Evolutionary conservation across 1,140 invertebrate genomes (phyloP), one percentile per base, ranked within the genome.

Genomic region (Megathymus violae): DNA sequence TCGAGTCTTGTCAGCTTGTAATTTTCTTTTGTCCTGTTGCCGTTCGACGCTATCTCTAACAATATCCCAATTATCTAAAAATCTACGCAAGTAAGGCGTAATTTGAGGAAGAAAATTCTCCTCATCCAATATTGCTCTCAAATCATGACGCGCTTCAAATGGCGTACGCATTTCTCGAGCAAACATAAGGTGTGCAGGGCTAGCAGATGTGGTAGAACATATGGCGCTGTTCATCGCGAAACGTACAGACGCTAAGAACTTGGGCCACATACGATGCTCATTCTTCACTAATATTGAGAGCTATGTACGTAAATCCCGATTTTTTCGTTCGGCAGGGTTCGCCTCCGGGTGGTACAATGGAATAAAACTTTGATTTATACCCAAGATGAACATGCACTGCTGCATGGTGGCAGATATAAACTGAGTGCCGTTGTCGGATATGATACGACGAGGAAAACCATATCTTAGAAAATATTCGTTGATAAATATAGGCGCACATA

Each of bases 161-260:
- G 67, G 77, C 4, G 76, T 69, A 9, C 74, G 41, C 38, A 81
- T 60, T 41, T 78, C 72, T n/a, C 77, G 43, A 7, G 58, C 74
- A 56, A 82, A 81, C 1, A 76, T 87, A 3, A 92, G 51, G 46
- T 83, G 82, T 9, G 90, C 88, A 0, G 91, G 85, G 11, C 75
- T 67, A 2, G 17, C 62, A 0, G 71, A 72, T 3, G 68, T 74
- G 15, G 82, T 67, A 34, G 74, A 73, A 50, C 52, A 74, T 64
- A 10, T 9, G 65, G 78, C 38, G 61, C 76, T 44, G 78, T 76
- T 72, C 15, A 72, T 4, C 0, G 67, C 62, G n/a, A 72, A 73
- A 15, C n/a, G n/a, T n/a, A n/a, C n/a, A n/a, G n/a, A n/a, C n/a
- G n/a, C n/a, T n/a, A n/a, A n/a, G n/a, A n/a, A n/a, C n/a, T n/a